These are phyloP conservation scores for Ornithoptera alexandrae DNA, from an alignment of 2,888 invertebrate species.

Conservation along the genomic window DNA sequence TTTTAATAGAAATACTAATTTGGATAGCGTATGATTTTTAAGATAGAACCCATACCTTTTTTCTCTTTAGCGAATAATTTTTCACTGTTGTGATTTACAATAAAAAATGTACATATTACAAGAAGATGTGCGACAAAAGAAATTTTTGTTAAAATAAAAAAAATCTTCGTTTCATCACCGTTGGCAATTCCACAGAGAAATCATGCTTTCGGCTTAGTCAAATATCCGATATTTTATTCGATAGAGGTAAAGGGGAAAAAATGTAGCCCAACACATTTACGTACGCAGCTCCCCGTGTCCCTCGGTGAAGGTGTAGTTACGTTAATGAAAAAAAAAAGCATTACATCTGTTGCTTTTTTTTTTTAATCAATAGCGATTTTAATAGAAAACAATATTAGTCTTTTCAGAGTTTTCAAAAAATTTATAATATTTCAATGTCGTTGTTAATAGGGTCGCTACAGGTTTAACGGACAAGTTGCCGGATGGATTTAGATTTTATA, in stretches of 20 bases:
- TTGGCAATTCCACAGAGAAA: constrained; percentile 21
- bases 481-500: no score
- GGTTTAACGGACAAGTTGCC: no score
- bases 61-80: not conserved
- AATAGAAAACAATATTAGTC: no score
- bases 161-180: constrained; percentile 15
- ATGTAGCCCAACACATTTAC: constrained; percentile 18
- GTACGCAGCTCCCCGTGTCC: constrained; percentile 10
- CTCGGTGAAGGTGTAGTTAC: constrained; percentile 7
- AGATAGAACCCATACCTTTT: not conserved
- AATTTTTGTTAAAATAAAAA: not conserved
- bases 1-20: no score
- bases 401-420: no score
- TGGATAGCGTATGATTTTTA: not conserved
- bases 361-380: not conserved
- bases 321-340: constrained; percentile 15
- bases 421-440: no score
- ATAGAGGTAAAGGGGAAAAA: constrained; percentile 12
- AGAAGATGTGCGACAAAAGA: not conserved
- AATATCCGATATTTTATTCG: constrained; percentile 24
- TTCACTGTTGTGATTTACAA: not conserved
- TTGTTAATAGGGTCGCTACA: no score
- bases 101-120: not conserved
- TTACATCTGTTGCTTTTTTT: not conserved
- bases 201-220: constrained; percentile 17